Base-by-base conservation (phyloP, 2,888 invertebrate species). In the Euzophera pinguis region DNA sequence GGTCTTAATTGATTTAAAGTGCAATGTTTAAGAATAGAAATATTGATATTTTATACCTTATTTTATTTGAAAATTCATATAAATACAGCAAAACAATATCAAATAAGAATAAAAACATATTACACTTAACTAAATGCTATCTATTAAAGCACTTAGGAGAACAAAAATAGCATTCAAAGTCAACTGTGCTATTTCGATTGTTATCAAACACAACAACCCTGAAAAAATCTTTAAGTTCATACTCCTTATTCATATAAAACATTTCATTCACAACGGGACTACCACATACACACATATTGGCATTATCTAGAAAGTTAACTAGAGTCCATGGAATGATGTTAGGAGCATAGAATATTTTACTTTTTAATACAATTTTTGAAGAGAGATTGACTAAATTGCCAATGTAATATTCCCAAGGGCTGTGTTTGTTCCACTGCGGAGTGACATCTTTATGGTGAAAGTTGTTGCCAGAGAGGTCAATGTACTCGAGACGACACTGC, bases 271-370 rank as follows among this genome's bases (percentile, higher is more conserved):
- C 65, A 10, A 84, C 91, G 13, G 92, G 84, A 41, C 68, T 73
- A 0, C 93, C 93, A 74, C 94, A 94, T 0, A 91, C 69, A 71
- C 94, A 94, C 73, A 92, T 92, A 60, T 91, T 89, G 0, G 93
- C 92, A 65, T 89, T 73, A 63, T 94, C 93, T 60, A 94, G 75
- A 69, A 91, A 92, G 45, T 90, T 75, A 0, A 93, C 91, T 51
- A 94, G 71, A 3, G 92, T 93, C 54, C 69, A 68, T 0, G 94
- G 94, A 64, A 94, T 86, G 29, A 84, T 84, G 49, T 91, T 91
- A 13, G 91, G 75, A 53, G 91, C 87, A 70, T 94, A 94, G 34
- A 77, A 75, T 9, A 91, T 62, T 60, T 91, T 92, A 22, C 84
- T 68, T 64, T 85, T 85, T 10, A 94, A 67, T 12, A 93, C 87